A percentile compares a stretch with the other conserved stretches of the same genome.
Evolutionary conservation across 2,113 vertebrate species (phyloP).

Genomic region (Tauraco erythrolophus): DNA sequence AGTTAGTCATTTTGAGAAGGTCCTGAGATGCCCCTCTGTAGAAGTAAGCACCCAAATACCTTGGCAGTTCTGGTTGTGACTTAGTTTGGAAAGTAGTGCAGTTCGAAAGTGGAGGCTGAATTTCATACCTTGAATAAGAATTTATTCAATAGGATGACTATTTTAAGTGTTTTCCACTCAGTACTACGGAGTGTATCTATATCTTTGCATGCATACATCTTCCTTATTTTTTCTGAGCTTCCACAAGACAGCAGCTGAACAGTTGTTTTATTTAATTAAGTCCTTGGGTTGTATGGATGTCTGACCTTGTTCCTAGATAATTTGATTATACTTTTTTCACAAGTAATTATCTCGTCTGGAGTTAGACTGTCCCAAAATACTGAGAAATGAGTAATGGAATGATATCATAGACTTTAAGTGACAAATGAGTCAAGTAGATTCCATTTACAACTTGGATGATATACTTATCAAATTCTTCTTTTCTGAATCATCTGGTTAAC

Average conservation of each 20-base stretch:
- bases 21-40: background rate
- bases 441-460: background rate
- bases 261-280: background rate
- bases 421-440: background rate
- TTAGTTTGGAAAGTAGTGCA: background rate
- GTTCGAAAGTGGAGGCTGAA: background rate
- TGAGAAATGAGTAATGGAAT: slow-evolving; percentile 48
- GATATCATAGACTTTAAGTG: background rate
- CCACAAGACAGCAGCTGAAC: background rate
- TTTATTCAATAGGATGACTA: background rate
- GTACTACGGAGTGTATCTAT: background rate
- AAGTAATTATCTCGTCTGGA: background rate
- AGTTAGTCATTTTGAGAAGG: background rate
- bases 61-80: background rate
- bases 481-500: slow-evolving; percentile 17
- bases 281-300: background rate
- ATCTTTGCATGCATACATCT: background rate
- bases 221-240: background rate
- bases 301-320: background rate
- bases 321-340: background rate
- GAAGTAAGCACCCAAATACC: background rate
- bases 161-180: background rate
- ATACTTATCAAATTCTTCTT: slow-evolving; percentile 5
- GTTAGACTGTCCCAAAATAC: slow-evolving; percentile 8
- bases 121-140: background rate